Base-by-base conservation (phyloP, 92 coral and sea anemone genomes). In the Paragorgia papillata region DNA sequence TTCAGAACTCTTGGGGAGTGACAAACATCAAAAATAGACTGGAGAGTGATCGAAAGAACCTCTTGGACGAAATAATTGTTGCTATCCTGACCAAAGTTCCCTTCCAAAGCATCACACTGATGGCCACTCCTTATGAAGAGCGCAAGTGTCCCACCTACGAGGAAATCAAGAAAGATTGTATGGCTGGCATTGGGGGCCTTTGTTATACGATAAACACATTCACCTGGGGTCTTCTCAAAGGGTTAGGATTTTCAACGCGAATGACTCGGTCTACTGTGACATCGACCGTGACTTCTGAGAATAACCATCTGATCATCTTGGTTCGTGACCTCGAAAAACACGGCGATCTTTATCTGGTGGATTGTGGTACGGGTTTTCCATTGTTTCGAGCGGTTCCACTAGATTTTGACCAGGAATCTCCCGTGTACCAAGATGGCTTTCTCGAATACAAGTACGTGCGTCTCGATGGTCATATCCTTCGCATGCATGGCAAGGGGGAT, bases 401-500 rank as follows among this genome's bases (percentile, higher is more conserved):
- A 28, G 75, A 69, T 69, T 69, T 69, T 46, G 60, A 44, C 39
- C 57, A 69, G 9, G 75, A 69, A n/a, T 69, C 75, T 6, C 59
- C 40, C 8, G 22, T 69, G 31, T 69, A 37, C 75, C 49, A 50
- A 1, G 75, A 49, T 27, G 60, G 75, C 2, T 69, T 69, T 33
- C 22, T 69, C 56, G 75, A 69, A n/a, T 69, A 69, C 60, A 69
- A 69, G 22, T 69, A 25, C 21, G 41, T 69, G 2, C 75, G 75
- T 0, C 75, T 43, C 34, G 75, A 69, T 0, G 75, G 75, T 5
- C 43, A 43, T 19, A 37, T 66, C 7, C 29, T 66, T 5, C 24
- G 73, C 21, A 66, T 66, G 73, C 73, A 66, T 33, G 73, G 73
- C n/a, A 43, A 66, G 10, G 73, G 75, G 9, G 75, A 69, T 69